phyloP scores from a whole-genome alignment of 2,113 vertebrate genomes.

The Synodontis membranacea region DNA sequence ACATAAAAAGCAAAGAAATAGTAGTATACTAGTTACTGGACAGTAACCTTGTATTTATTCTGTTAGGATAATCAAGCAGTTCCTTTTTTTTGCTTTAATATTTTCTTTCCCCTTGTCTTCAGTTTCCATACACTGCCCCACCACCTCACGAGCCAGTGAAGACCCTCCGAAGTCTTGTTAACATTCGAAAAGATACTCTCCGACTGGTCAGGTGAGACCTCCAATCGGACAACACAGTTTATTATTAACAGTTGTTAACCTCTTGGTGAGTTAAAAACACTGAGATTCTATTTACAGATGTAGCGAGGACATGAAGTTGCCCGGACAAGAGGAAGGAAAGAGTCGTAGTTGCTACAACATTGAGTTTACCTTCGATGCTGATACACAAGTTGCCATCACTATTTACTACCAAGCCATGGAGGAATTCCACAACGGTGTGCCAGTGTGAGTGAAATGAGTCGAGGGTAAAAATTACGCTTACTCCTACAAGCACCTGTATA shows the following conservation, averaged over 20 bases:
- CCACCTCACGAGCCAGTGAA: slow-evolving; percentile 97
- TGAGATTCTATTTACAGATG: slow-evolving; percentile 71
- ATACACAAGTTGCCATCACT: slow-evolving; percentile 91
- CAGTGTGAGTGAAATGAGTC: slow-evolving; percentile 76
- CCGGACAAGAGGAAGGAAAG: slow-evolving; percentile 78
- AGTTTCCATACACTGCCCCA: slow-evolving; percentile 97
- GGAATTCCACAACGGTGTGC: slow-evolving; percentile 92
- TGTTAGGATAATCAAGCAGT: neutral
- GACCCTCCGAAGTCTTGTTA: slow-evolving; percentile 93
- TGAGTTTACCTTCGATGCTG: slow-evolving; percentile 95
- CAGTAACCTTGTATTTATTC: neutral
- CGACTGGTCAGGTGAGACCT: slow-evolving; percentile 86
- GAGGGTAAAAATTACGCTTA: neutral
- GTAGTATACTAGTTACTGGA: neutral
- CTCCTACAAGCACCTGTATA: neutral
- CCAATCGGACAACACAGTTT: neutral
- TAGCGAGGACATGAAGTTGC: slow-evolving; percentile 86
- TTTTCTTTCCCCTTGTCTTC: slow-evolving; percentile 46
- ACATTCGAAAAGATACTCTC: slow-evolving; percentile 96
- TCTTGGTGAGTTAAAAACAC: neutral
- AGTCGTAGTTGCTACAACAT: slow-evolving; percentile 88
- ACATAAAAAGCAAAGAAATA: neutral
- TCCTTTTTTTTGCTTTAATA: neutral
- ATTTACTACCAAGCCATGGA: slow-evolving; percentile 97
- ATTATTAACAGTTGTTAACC: neutral